Evolutionary conservation across 2,113 vertebrate genomes (phyloP).

Genomic region (Dromaius novaehollandiae): DNA sequence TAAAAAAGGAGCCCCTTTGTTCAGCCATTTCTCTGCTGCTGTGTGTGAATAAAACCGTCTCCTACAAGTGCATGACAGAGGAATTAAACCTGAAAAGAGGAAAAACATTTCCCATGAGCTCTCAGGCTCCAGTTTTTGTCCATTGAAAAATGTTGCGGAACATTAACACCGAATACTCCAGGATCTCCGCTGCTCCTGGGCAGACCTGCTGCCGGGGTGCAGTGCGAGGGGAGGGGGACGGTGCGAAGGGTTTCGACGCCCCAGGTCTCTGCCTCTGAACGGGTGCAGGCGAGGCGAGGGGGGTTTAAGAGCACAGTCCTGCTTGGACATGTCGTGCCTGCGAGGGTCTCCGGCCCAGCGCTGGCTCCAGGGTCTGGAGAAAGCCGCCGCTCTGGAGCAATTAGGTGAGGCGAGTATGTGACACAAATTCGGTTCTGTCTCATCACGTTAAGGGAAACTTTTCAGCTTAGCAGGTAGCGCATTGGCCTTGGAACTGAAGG

Average conservation of each 20-base stretch:
- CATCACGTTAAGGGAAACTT: not conserved
- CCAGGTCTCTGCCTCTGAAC: not conserved
- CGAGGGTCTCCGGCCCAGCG: rapidly evolving
- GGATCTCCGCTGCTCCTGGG: not conserved
- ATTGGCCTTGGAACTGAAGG: conserved; percentile 37
- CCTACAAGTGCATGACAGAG: not conserved
- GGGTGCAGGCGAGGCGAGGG: rapidly evolving
- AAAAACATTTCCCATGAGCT: not conserved
- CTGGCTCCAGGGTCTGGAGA: not conserved
- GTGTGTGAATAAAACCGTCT: conserved; percentile 3
- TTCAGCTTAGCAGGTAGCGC: not conserved
- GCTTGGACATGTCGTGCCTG: not conserved
- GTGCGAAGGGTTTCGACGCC: not conserved
- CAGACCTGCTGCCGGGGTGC: not conserved
- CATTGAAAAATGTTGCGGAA: rapidly evolving
- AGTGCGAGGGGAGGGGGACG: not conserved
- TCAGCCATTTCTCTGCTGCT: conserved; percentile 30
- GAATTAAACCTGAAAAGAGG: conserved; percentile 18
- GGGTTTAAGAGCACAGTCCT: not conserved
- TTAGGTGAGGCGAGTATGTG: conserved; percentile 2
- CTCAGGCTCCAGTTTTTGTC: rapidly evolving
- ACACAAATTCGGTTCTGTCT: conserved; percentile 46
- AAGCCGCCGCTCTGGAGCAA: rapidly evolving
- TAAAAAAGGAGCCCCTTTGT: conserved; percentile 13
- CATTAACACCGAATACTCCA: rapidly evolving